Evolutionary conservation across 2,888 invertebrate species (phyloP).

Genomic region (Atethmia centrago): DNA sequence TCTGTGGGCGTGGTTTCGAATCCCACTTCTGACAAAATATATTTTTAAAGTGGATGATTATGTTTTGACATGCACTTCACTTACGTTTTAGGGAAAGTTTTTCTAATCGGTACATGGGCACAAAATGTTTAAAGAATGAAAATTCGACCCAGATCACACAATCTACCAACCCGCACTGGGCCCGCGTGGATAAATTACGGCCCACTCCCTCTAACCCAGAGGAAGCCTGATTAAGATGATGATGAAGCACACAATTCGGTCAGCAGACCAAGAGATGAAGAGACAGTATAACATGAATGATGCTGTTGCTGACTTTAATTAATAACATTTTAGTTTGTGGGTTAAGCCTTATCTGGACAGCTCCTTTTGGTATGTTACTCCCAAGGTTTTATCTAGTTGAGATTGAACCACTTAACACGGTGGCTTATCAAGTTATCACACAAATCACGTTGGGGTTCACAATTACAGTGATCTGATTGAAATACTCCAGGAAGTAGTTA

Average conservation of each 20-base stretch:
- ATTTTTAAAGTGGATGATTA: background rate
- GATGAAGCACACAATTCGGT: too few relatives aligned
- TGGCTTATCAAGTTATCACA: background rate
- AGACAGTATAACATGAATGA: background rate
- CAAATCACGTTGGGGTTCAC: background rate
- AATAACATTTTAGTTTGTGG: background rate
- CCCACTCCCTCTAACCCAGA: too few relatives aligned
- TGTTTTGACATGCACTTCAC: background rate
- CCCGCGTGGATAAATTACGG: too few relatives aligned
- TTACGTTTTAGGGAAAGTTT: background rate
- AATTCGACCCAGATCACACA: too few relatives aligned
- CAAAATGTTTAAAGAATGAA: too few relatives aligned
- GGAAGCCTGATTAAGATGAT: too few relatives aligned
- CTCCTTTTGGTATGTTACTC: background rate
- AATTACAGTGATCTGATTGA: background rate
- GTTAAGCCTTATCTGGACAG: background rate
- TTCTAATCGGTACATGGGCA: background rate
- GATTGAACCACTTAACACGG: too few relatives aligned
- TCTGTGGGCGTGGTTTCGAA: too few relatives aligned
- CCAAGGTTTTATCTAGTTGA: background rate
- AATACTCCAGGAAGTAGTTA: background rate
- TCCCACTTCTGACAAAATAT: slow-evolving; percentile 25
- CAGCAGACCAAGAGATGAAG: background rate
- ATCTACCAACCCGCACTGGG: too few relatives aligned
- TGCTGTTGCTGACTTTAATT: background rate